phyloP scores from a whole-genome alignment of 2,888 invertebrate genomes.

The Crocallis elinguaria region DNA sequence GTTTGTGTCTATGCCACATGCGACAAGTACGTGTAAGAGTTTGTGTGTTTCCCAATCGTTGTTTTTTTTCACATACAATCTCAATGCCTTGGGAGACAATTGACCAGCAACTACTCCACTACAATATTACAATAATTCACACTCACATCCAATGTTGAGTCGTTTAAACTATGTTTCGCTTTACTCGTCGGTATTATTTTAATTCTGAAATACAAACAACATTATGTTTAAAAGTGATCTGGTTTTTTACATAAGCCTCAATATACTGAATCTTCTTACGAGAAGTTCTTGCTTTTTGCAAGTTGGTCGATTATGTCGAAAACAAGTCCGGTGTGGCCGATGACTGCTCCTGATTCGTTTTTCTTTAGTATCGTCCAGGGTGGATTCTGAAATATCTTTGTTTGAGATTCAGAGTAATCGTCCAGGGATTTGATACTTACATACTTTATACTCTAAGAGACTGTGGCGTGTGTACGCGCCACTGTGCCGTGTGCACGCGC shows the following conservation, averaged over 20 bases:
- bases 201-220: conserved; percentile 56
- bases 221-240: not conserved
- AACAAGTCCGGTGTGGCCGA: conserved; percentile 88
- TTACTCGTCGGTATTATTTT: conserved; percentile 63
- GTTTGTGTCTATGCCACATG: too few relatives aligned
- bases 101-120: not conserved
- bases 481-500: too few relatives aligned
- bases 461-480: too few relatives aligned
- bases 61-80: too few relatives aligned
- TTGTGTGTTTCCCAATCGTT: too few relatives aligned
- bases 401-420: too few relatives aligned
- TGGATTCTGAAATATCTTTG: conserved; percentile 90
- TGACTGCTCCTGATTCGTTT: conserved; percentile 84
- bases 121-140: not conserved
- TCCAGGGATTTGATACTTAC: too few relatives aligned
- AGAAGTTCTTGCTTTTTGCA: conserved; percentile 91
- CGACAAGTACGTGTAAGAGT: too few relatives aligned
- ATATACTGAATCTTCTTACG: conserved; percentile 74
- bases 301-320: conserved; percentile 92
- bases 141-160: conserved; percentile 61
- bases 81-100: too few relatives aligned
- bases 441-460: too few relatives aligned
- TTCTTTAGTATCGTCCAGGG: conserved; percentile 92
- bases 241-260: not conserved
- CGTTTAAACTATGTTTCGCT: conserved; percentile 58